A percentile compares a stretch with the other conserved stretches of the same genome.
Evolutionary conservation across 2,888 invertebrate species (phyloP).

Genomic region (Parnassius mnemosyne): DNA sequence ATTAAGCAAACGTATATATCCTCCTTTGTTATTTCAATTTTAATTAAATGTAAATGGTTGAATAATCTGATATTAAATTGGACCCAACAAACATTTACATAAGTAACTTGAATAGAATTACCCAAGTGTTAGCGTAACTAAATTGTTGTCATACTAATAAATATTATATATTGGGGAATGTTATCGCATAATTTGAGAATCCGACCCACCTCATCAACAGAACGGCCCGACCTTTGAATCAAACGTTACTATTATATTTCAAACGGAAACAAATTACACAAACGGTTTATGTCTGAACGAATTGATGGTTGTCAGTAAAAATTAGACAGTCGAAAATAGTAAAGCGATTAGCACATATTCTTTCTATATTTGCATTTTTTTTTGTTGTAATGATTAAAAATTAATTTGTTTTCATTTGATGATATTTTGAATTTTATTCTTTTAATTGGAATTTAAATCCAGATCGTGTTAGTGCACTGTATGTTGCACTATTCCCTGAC

Average conservation of each 20-base stretch:
- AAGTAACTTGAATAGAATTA: constrained; percentile 16
- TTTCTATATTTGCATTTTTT: too few species aligned
- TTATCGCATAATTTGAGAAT: constrained; percentile 11
- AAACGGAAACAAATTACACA: constrained; percentile 43
- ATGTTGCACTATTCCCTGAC: too few species aligned
- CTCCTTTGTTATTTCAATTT: constrained; percentile 3
- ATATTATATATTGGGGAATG: constrained; percentile 17
- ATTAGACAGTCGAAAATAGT: constrained; percentile 30
- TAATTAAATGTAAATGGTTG: constrained; percentile 16
- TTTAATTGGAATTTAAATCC: too few species aligned
- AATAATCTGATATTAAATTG: constrained; percentile 21
- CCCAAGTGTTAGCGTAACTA: constrained; percentile 16
- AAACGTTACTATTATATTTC: constrained; percentile 37
- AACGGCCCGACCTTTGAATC: constrained; percentile 6
- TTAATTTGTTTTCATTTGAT: too few species aligned
- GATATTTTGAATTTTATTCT: too few species aligned
- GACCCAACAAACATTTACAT: constrained; percentile 22
- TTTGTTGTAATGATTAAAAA: too few species aligned
- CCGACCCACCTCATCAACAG: constrained; percentile 17
- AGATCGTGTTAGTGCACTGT: too few species aligned
- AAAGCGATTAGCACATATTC: too few species aligned
- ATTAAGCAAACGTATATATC: too few species aligned
- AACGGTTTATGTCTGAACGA: constrained; percentile 37
- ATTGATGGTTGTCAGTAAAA: constrained; percentile 36
- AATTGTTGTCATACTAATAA: constrained; percentile 16